Evolutionary conservation across 2,888 invertebrate species (phyloP).

Genomic region (Euzophera pinguis): DNA sequence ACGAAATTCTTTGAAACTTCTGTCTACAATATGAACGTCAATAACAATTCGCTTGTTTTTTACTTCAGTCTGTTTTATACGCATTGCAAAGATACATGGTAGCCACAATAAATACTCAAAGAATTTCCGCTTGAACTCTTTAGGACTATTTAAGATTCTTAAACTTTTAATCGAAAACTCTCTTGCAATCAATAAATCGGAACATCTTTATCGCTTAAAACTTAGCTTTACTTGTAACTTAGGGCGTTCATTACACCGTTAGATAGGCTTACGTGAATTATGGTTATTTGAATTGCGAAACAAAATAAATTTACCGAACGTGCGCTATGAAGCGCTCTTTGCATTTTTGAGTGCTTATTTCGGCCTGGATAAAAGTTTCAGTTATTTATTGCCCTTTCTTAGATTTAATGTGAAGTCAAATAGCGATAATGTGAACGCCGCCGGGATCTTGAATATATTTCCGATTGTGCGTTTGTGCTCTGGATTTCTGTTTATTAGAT

Average conservation of each 20-base stretch:
- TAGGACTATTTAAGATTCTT: not conserved
- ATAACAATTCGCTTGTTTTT: too few relatives aligned
- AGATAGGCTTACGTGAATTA: conserved; percentile 78
- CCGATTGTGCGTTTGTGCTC: conserved; percentile 27
- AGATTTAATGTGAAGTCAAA: conserved; percentile 80
- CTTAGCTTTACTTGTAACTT: conserved; percentile 66
- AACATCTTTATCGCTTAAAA: conserved; percentile 70
- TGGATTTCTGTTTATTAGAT: not conserved
- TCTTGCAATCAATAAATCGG: conserved; percentile 67
- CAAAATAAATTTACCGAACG: conserved; percentile 80
- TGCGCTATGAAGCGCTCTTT: conserved; percentile 78
- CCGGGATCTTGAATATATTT: conserved; percentile 68
- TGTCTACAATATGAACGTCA: too few relatives aligned
- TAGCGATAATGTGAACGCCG: conserved; percentile 72
- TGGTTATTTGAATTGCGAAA: conserved; percentile 80
- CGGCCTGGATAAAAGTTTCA: conserved; percentile 76
- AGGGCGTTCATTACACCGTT: conserved; percentile 79
- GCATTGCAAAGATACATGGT: too few relatives aligned
- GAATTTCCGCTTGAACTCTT: too few relatives aligned
- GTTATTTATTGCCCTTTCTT: conserved; percentile 75
- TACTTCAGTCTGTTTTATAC: too few relatives aligned
- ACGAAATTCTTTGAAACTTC: too few relatives aligned
- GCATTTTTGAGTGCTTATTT: conserved; percentile 81
- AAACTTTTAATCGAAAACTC: conserved; percentile 26
- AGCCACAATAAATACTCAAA: too few relatives aligned